Conservation (phyloP, 1,140 invertebrate genomes). For the Oryctes rhinoceros region DNA sequence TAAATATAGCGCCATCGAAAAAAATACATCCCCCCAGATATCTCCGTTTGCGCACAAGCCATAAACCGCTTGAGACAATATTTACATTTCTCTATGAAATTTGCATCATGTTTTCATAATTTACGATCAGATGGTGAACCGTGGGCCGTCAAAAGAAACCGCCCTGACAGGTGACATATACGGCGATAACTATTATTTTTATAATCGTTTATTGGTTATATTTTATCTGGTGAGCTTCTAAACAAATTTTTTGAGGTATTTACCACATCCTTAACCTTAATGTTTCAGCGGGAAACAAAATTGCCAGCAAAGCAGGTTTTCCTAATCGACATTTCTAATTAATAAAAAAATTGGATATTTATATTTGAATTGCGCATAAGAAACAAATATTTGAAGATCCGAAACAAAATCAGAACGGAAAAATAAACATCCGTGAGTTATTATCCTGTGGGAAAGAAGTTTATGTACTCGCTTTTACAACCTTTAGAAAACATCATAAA, state of each 20-base stretch:
- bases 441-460: constrained; percentile 2
- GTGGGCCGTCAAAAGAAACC: neutral
- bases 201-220: too few species aligned
- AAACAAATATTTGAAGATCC: neutral
- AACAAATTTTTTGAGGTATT: too few species aligned
- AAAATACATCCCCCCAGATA: neutral
- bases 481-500: constrained; percentile 8
- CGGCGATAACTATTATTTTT: neutral
- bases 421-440: constrained; percentile 10
- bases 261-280: too few species aligned
- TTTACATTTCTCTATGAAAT: constrained; percentile 12
- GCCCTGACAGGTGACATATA: neutral
- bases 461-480: neutral
- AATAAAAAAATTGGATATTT: too few species aligned
- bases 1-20: too few species aligned
- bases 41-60: neutral
- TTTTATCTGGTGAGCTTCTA: too few species aligned
- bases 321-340: too few species aligned
- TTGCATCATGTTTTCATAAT: constrained; percentile 2
- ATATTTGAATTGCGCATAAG: too few species aligned
- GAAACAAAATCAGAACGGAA: neutral
- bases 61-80: constrained; percentile 2
- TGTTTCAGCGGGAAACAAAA: too few species aligned
- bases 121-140: neutral
- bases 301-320: too few species aligned